Conservation (phyloP, 2,797 vertebrate genomes). For the Hyperoplus lanceolatus region DNA sequence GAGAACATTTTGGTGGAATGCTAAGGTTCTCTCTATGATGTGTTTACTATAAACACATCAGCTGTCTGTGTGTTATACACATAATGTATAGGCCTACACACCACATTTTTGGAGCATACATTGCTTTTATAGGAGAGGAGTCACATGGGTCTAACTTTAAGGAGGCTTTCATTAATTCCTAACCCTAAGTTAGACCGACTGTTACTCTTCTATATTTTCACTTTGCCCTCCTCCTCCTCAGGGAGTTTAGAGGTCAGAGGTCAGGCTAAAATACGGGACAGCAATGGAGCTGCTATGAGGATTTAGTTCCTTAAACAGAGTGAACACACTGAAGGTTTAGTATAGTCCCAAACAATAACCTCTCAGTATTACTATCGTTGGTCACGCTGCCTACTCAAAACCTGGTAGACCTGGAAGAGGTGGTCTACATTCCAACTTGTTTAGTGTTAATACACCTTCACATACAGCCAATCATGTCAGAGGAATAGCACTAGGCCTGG, state of each 20-base stretch:
- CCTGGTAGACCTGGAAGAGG: too few species aligned
- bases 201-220: slow-evolving; percentile 2
- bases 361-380: background rate
- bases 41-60: too few species aligned
- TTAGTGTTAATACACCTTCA: too few species aligned
- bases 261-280: background rate
- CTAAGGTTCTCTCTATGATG: background rate
- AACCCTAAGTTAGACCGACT: background rate
- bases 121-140: too few species aligned
- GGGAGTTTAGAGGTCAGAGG: slow-evolving; percentile 28
- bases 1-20: background rate
- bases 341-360: background rate
- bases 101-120: background rate
- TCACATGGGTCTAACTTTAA: background rate
- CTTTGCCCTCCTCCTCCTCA: background rate
- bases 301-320: background rate
- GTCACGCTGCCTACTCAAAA: background rate
- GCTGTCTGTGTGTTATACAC: too few species aligned
- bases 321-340: background rate
- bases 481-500: too few species aligned
- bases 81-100: too few species aligned
- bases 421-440: too few species aligned
- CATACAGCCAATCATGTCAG: too few species aligned
- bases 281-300: background rate
- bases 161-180: background rate